A percentile compares a stretch with the other conserved stretches of the same genome.
These are phyloP conservation scores for Folsomia candida DNA, from an alignment of 2,888 invertebrate genomes.

Conservation along the genomic window DNA sequence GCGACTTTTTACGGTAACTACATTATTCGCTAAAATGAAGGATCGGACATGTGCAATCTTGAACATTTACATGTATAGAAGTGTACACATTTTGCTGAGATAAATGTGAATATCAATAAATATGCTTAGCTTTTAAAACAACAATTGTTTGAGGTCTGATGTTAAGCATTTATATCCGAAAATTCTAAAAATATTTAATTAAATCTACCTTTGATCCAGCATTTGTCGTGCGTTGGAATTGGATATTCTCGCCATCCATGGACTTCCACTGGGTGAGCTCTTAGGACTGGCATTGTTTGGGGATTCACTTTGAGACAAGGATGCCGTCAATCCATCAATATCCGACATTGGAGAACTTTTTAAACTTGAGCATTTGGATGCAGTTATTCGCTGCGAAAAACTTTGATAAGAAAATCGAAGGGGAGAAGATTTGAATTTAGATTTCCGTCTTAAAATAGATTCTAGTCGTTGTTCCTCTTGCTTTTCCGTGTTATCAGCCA, in stretches of 20 bases:
- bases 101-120: too few species aligned
- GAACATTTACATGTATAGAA: too few species aligned
- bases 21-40: too few species aligned
- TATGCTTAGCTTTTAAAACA: too few species aligned
- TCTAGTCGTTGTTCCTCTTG: constrained; percentile 1
- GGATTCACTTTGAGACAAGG: background rate
- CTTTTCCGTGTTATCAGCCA: constrained; percentile 15
- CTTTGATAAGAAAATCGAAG: constrained; percentile 27
- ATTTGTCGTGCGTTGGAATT: background rate
- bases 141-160: too few species aligned
- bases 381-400: constrained; percentile 18
- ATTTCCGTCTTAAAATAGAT: constrained; percentile 9
- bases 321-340: background rate
- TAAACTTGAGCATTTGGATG: constrained; percentile 6
- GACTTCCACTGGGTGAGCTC: constrained; percentile 21
- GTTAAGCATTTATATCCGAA: too few species aligned
- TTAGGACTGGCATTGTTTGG: constrained; percentile 15
- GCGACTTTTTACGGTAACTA: too few species aligned
- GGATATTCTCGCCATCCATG: constrained; percentile 20
- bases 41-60: too few species aligned
- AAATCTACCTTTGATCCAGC: background rate
- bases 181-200: too few species aligned
- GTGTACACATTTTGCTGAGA: too few species aligned
- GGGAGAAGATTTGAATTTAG: constrained; percentile 23
- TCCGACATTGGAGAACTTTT: constrained; percentile 5